A percentile compares a stretch with the other conserved stretches of the same genome.
These are phyloP conservation scores for Helostoma temminkii DNA, from an alignment of 2,797 vertebrate species.

Conservation along the genomic window DNA sequence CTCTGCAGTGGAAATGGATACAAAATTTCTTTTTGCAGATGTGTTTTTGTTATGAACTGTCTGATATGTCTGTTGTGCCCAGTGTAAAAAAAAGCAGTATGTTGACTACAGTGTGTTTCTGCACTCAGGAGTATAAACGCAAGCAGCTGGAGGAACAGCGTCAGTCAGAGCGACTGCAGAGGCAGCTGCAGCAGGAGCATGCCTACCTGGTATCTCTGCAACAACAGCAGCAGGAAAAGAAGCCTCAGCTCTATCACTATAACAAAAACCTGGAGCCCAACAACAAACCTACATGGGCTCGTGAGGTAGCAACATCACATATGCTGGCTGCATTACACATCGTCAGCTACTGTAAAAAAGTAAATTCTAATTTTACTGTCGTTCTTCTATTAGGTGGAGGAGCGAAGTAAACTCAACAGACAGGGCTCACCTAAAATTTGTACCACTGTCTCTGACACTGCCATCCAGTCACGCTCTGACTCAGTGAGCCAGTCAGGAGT, in stretches of 20 bases:
- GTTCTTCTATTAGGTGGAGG: constrained; percentile 87
- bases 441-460: constrained; percentile 87
- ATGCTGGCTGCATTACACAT: background rate
- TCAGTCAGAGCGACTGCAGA: constrained; percentile 93
- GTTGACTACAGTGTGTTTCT: constrained; percentile 40
- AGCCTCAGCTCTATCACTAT: constrained; percentile 92
- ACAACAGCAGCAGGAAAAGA: constrained; percentile 88
- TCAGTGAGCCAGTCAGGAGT: constrained; percentile 85
- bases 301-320: constrained; percentile 66
- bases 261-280: constrained; percentile 89
- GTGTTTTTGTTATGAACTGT: background rate
- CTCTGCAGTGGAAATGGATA: constrained; percentile 2
- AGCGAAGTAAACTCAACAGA: constrained; percentile 91
- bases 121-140: constrained; percentile 91
- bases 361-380: background rate
- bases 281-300: constrained; percentile 94
- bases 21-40: background rate
- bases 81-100: background rate
- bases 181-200: constrained; percentile 95
- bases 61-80: constrained; percentile 1
- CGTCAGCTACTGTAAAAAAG: background rate
- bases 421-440: constrained; percentile 93
- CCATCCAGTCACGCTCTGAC: constrained; percentile 87
- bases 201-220: constrained; percentile 94
- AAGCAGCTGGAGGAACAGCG: constrained; percentile 96